Base-by-base conservation (phyloP, 2,113 vertebrate genomes). In the Rhizomys pruinosus region DNA sequence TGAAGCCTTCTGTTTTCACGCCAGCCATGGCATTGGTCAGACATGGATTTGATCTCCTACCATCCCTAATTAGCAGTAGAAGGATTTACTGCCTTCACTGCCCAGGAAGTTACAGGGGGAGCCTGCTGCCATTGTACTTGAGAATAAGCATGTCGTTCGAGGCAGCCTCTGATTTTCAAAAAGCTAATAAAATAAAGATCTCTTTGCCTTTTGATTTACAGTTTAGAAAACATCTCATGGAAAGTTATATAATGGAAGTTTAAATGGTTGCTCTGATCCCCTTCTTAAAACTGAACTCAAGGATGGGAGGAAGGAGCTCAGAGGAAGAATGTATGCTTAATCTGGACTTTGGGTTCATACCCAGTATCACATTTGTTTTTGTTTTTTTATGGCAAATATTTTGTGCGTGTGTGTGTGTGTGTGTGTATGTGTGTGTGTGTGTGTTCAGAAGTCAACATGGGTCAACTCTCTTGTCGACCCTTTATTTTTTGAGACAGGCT, bases 211-310 rank as follows among this genome's bases (percentile, higher is more conserved):
- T 13, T 89, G 52, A 61, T 76, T 89, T 86, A 39, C 7, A 71
- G 13, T 77, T 91, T 91, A 76, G 0, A 78, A 94, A 86, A 57
- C 17, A 61, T 32, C 22, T 93, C 85, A 42, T 15, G 77, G 57
- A 87, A 84, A 90, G 79, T 44, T 9, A 2, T 12, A 80, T 22
- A 13, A 72, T 71, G 17, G 22, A 76, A 37, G 4, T 84, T 42
- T 61, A 92, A 68, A 59, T 12, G 73, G 10, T 15, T 1, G 52
- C 89, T 59, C 42, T 69, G 47, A 55, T 77, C 29, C 19, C n/a
- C 63, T 79, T 87, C 87, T 79, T 52, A 95, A 77, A 88, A 87
- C 3, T 90, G 17, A 84, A 55, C 82, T 39, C 52, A 19, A 12
- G 37, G 20, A 25, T 32, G 7, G 7, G 8, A 13, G 23, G 19